These are phyloP conservation scores for Pristionchus exspectatus DNA, from an alignment of 2,888 invertebrate genomes.

Conservation along the genomic window DNA sequence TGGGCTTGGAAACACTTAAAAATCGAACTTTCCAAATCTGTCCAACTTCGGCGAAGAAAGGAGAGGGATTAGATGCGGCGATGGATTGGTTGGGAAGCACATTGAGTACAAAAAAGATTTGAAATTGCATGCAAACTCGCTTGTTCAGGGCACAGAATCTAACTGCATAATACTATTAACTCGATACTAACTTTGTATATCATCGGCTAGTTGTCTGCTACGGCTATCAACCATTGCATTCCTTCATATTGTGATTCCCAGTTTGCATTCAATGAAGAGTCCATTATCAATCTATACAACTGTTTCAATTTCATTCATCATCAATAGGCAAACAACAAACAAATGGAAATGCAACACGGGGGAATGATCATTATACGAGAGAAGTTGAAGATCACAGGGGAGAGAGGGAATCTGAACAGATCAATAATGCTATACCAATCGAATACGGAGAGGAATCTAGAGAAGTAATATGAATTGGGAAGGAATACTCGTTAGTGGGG, in stretches of 20 bases:
- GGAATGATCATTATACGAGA: constrained; percentile 12
- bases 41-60: constrained; percentile 96
- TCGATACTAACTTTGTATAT: constrained; percentile 35
- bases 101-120: constrained; percentile 36
- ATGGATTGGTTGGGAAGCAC: constrained; percentile 90
- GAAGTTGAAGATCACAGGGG: constrained; percentile 8
- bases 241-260: constrained; percentile 16
- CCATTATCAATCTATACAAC: not conserved
- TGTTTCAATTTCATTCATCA: too few relatives aligned
- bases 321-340: not conserved
- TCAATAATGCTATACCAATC: not conserved
- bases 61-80: constrained; percentile 96
- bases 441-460: not conserved
- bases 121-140: not conserved
- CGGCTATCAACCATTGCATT: constrained; percentile 33
- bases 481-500: constrained; percentile 27
- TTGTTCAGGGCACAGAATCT: constrained; percentile 13
- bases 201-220: constrained; percentile 28
- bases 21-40: constrained; percentile 98
- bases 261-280: not conserved
- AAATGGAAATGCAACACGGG: not conserved
- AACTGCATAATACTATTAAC: not conserved
- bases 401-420: not conserved
- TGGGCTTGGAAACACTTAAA: constrained; percentile 93
- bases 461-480: not conserved